phyloP scores from a whole-genome alignment of 1,140 invertebrate genomes.

The Megalonaias nervosa region DNA sequence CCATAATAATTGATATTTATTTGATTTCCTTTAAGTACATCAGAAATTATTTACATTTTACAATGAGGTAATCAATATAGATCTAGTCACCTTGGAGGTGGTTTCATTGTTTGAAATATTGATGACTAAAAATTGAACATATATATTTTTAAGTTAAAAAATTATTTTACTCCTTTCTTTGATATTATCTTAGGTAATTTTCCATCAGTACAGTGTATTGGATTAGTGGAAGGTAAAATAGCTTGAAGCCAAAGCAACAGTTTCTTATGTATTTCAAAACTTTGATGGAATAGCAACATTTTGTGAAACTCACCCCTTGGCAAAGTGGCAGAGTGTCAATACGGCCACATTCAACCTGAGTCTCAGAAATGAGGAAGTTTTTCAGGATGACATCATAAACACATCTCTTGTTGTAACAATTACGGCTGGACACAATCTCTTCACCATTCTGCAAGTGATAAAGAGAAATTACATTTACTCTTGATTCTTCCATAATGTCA shows the following conservation, averaged over 20 bases:
- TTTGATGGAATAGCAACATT: neutral
- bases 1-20: too few relatives aligned
- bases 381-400: conserved; percentile 14
- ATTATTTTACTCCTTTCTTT: conserved; percentile 30
- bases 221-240: neutral
- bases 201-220: conserved; percentile 31
- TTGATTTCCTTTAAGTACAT: too few relatives aligned
- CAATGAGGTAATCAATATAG: too few relatives aligned
- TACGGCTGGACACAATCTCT: conserved; percentile 27
- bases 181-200: conserved; percentile 44
- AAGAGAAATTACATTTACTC: neutral
- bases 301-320: conserved; percentile 19
- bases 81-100: too few relatives aligned
- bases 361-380: conserved; percentile 34
- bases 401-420: conserved; percentile 47
- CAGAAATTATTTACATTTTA: too few relatives aligned
- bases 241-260: neutral
- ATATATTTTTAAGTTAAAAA: neutral
- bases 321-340: conserved; percentile 32
- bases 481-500: neutral
- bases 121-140: conserved; percentile 3
- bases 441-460: conserved; percentile 31
- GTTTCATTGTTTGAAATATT: neutral
- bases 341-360: conserved; percentile 33
- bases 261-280: neutral